Conservation (phyloP, 1,140 invertebrate species). For the Bilobella aurantiaca region DNA sequence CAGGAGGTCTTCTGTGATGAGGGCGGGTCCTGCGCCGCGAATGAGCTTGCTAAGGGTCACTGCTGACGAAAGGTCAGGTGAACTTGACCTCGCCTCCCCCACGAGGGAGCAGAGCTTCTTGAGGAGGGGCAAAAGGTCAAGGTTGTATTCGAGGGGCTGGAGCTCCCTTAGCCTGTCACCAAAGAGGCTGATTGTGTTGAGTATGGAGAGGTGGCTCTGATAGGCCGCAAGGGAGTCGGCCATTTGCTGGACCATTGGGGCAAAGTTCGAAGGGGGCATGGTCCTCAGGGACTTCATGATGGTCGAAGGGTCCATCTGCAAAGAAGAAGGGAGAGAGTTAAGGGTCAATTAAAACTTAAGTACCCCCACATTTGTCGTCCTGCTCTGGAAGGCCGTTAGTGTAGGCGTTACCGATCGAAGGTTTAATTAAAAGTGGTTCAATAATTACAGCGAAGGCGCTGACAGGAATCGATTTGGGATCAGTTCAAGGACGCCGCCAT, state of each 20-base stretch:
- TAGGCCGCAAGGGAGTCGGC: constrained; percentile 14
- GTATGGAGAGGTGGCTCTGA: constrained; percentile 18
- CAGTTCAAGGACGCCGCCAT: too few species aligned
- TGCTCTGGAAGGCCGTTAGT: too few species aligned
- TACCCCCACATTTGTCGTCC: too few species aligned
- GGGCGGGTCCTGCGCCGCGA: constrained; percentile 21
- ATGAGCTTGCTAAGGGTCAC: constrained; percentile 24
- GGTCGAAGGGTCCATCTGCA: neutral
- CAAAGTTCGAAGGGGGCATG: neutral
- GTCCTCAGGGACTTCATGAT: neutral
- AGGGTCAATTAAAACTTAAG: too few species aligned
- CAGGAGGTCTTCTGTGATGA: constrained; percentile 13
- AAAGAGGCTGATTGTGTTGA: constrained; percentile 26
- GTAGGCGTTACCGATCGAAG: too few species aligned
- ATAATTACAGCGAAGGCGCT: too few species aligned
- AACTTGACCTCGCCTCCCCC: constrained; percentile 26
- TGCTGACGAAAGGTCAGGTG: constrained; percentile 27
- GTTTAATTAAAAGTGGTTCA: too few species aligned
- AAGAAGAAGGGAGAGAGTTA: too few species aligned
- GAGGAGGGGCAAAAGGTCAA: constrained; percentile 26
- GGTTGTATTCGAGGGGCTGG: constrained; percentile 14
- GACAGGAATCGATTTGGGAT: too few species aligned
- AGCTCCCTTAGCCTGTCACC: constrained; percentile 25
- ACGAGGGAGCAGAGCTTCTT: constrained; percentile 22
- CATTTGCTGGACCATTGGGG: constrained; percentile 19